Evolutionary conservation across 2,888 invertebrate species (phyloP), one percentile per base, ranked within the genome.

Genomic region (Acronicta aceris): DNA sequence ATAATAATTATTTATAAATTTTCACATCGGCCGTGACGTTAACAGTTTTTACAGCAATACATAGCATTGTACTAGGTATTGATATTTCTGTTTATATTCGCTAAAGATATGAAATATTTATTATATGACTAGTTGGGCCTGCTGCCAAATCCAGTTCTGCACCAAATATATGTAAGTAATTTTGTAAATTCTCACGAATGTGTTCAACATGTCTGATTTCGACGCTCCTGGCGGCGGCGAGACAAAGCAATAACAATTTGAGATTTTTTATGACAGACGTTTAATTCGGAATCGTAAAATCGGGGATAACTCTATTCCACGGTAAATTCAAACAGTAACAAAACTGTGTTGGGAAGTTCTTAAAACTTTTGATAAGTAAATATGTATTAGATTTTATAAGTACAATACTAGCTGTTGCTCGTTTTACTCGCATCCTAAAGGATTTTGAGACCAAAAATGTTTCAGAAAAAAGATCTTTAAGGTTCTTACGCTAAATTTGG

Each of bases 101-200:
- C 79, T 81, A 75, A 78, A 85, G 82, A 85, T 85, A 85, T 88
- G 82, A 86, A 82, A 86, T 88, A 89, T 87, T 81, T 81, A 84
- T 83, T 81, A 83, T 82, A 83, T 77, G 81, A 83, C 78, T 81
- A 82, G 76, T 77, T 85, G 87, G 89, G 89, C 86, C 71, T 56
- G 75, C 66, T 89, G 90, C 90, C 90, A 90, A 89, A 84, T 85
- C 78, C 78, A 86, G 83, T 82, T 87, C 77, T 87, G 83, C 83
- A 87, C 81, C 82, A 84, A 84, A 82, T 85, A 82, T 70, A 78
- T 76, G 75, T 79, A 73, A 72, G 69, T 76, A 76, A 78, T 69
- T 86, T 77, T 74, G 81, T 84, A 83, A 86, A 86, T 85, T 85
- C 83, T 82, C 79, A 81, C 76, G 79, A 89, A 89, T 86, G 80